Percentiles rank a stretch among this genome's conserved stretches.
Evolutionary conservation across 2,888 invertebrate genomes (phyloP).

Genomic region (Pristionchus japonicus): DNA sequence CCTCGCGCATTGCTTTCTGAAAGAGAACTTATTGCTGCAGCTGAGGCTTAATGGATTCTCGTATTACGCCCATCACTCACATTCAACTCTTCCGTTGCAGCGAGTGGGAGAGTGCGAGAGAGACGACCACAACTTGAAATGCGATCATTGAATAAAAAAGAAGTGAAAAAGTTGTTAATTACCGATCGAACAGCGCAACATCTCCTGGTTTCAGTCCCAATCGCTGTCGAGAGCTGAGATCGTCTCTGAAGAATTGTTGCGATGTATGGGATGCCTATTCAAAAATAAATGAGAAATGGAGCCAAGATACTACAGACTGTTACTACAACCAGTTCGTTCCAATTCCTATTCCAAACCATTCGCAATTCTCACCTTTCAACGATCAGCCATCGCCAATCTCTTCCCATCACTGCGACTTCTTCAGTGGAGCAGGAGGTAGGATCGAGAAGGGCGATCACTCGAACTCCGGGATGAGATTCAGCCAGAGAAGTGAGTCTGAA

Average conservation of each 20-base stretch:
- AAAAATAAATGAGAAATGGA: no score
- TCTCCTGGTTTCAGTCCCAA: background rate
- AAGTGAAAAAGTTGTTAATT: no score
- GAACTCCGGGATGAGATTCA: background rate
- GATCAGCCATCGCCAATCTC: conserved; percentile 8
- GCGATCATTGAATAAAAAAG: background rate
- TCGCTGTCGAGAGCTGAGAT: background rate
- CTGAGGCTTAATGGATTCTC: background rate
- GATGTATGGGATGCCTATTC: no score
- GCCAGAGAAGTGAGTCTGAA: conserved; percentile 11
- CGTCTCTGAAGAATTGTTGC: conserved; percentile 2
- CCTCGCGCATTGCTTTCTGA: conserved; percentile 16
- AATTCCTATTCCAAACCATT: background rate
- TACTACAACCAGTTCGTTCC: background rate
- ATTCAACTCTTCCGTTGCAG: background rate
- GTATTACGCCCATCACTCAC: background rate
- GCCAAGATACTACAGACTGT: background rate
- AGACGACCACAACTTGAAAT: conserved; percentile 54
- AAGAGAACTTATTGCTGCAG: background rate
- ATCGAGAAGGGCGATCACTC: conserved; percentile 30
- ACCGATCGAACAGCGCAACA: conserved; percentile 32
- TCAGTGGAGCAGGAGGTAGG: background rate
- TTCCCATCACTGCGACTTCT: background rate
- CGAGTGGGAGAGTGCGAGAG: conserved; percentile 40
- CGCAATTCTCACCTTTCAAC: background rate